Evolutionary conservation across 2,888 invertebrate genomes (phyloP).

Genomic region (Tipula confusa): DNA sequence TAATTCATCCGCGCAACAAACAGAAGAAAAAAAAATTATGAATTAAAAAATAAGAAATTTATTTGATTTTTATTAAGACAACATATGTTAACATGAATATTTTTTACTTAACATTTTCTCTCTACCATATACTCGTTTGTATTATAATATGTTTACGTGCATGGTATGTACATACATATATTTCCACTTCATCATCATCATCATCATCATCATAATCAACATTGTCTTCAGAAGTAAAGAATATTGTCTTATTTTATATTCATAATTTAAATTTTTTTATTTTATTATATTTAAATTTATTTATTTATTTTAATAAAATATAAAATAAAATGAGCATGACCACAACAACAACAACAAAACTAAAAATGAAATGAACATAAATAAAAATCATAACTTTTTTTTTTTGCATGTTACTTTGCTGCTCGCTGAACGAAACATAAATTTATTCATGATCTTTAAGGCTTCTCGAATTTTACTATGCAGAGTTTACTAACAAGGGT

Average conservation of each 20-base stretch:
- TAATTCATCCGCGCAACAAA: not conserved
- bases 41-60: slow-evolving; percentile 15
- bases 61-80: slow-evolving; percentile 3
- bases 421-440: not conserved
- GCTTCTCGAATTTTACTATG: not conserved
- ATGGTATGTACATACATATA: not conserved
- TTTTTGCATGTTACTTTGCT: not conserved
- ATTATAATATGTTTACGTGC: not conserved
- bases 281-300: not conserved
- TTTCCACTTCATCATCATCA: slow-evolving; percentile 20
- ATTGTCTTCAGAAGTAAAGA: not conserved
- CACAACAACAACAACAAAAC: slow-evolving; percentile 3
- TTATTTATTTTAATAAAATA: not conserved
- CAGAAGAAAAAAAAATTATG: not conserved
- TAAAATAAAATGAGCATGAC: not conserved
- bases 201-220: not conserved
- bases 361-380: not conserved
- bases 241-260: slow-evolving; percentile 3
- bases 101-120: not conserved
- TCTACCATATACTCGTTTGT: not conserved
- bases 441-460: not conserved
- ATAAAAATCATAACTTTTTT: not conserved
- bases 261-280: not conserved
- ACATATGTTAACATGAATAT: slow-evolving; percentile 20
- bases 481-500: no score